These are phyloP conservation scores for Anthonomus grandis DNA, from an alignment of 1,140 invertebrate genomes.

Conservation along the genomic window DNA sequence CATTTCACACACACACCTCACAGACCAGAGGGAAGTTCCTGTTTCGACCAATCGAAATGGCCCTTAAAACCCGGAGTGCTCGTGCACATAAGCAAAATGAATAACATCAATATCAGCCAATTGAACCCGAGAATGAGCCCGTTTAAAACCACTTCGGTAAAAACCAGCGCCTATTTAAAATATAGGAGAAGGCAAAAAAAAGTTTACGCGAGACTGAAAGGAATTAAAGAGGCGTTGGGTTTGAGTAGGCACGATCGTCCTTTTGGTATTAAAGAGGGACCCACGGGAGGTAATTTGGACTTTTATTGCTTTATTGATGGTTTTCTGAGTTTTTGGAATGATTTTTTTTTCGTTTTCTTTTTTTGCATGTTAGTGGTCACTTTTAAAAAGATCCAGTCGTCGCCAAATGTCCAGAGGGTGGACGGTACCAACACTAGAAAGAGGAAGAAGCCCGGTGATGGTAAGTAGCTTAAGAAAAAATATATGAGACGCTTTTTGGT, in stretches of 20 bases:
- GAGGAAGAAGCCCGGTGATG: slow-evolving; percentile 71
- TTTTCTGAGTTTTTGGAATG: too few relatives aligned
- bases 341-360: slow-evolving; percentile 19
- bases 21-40: slow-evolving; percentile 44
- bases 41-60: slow-evolving; percentile 72
- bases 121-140: slow-evolving; percentile 29
- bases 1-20: slow-evolving; percentile 12
- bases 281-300: slow-evolving; percentile 40
- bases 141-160: slow-evolving; percentile 39
- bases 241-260: slow-evolving; percentile 34
- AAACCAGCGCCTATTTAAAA: slow-evolving; percentile 29
- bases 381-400: slow-evolving; percentile 51
- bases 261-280: slow-evolving; percentile 41
- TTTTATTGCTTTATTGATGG: slow-evolving; percentile 13
- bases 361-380: slow-evolving; percentile 51
- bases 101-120: slow-evolving; percentile 55
- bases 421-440: slow-evolving; percentile 55
- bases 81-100: slow-evolving; percentile 76
- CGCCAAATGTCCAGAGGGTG: slow-evolving; percentile 33
- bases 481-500: too few relatives aligned
- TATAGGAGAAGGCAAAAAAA: slow-evolving; percentile 41
- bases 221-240: slow-evolving; percentile 40
- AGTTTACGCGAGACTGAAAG: slow-evolving; percentile 44
- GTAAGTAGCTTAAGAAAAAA: slow-evolving; percentile 52
- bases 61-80: slow-evolving; percentile 83